Evolutionary conservation across 2,113 vertebrate species (phyloP).

Genomic region (Pyxicephalus adspersus): DNA sequence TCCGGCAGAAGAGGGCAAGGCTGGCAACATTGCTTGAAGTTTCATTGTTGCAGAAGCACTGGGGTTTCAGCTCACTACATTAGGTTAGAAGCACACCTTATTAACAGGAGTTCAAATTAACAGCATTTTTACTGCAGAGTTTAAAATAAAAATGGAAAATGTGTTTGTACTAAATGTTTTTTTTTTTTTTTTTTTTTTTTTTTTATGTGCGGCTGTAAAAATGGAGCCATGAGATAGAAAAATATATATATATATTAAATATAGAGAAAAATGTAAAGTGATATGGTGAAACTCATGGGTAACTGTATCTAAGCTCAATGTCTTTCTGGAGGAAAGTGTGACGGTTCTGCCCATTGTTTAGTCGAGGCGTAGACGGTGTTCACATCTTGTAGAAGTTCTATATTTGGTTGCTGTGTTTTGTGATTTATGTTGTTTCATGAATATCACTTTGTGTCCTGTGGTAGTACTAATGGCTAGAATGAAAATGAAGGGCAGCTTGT

Average conservation of each 20-base stretch:
- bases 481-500: neutral
- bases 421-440: neutral
- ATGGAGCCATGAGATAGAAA: no score
- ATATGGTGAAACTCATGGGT: neutral
- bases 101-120: no score
- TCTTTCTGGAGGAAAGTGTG: neutral
- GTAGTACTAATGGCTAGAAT: neutral
- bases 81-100: no score
- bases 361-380: neutral
- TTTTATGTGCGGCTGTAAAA: no score
- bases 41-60: no score
- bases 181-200: no score
- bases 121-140: no score
- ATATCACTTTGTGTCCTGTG: neutral
- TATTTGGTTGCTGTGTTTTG: neutral
- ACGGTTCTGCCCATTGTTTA: constrained; percentile 6
- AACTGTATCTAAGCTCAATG: neutral
- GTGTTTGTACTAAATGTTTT: no score
- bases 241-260: neutral
- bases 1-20: no score
- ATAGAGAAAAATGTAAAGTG: constrained; percentile 7
- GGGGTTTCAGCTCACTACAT: no score
- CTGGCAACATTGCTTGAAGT: no score
- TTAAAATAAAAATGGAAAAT: no score
- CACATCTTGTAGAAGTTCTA: neutral